A percentile compares a stretch with the other conserved stretches of the same genome.
These are phyloP conservation scores for Spongia lamella DNA, from an alignment of 37 sponge, comb jelly and placozoan species.

Conservation along the genomic window DNA sequence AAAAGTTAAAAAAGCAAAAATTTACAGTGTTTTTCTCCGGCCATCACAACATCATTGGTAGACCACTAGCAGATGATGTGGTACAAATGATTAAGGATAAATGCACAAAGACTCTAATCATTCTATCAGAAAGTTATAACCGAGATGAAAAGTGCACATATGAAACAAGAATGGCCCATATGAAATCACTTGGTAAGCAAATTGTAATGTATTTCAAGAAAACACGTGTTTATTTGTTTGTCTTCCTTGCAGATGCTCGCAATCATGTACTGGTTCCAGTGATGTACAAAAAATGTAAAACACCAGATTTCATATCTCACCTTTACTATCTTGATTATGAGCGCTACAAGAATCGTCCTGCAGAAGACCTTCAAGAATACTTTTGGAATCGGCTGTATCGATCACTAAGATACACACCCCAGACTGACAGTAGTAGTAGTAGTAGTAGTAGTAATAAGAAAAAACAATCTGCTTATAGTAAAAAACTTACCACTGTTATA, in stretches of 20 bases:
- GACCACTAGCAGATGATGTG: too few relatives aligned
- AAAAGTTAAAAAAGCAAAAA: neutral
- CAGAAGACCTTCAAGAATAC: constrained; percentile 33
- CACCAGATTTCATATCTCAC: constrained; percentile 52
- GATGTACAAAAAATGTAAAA: constrained; percentile 53
- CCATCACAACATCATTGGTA: too few relatives aligned
- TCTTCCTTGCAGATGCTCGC: constrained; percentile 30
- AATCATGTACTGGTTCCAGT: constrained; percentile 63
- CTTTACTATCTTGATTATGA: constrained; percentile 60
- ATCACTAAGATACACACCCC: too few relatives aligned
- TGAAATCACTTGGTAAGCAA: constrained; percentile 19
- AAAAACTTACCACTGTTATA: too few relatives aligned
- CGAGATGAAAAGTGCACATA: neutral
- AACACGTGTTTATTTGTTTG: neutral
- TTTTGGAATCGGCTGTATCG: constrained; percentile 63
- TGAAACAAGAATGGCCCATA: constrained; percentile 12
- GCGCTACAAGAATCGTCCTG: constrained; percentile 22
- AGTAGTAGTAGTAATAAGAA: too few relatives aligned
- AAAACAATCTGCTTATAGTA: too few relatives aligned
- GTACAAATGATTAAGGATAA: constrained; percentile 22
- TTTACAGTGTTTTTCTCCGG: too few relatives aligned
- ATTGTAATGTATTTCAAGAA: neutral
- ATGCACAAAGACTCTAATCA: constrained; percentile 6
- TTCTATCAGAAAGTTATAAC: constrained; percentile 8
- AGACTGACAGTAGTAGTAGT: too few relatives aligned